Base-by-base conservation (phyloP, 2,797 vertebrate species). In the Chaenodraco wilsoni region DNA sequence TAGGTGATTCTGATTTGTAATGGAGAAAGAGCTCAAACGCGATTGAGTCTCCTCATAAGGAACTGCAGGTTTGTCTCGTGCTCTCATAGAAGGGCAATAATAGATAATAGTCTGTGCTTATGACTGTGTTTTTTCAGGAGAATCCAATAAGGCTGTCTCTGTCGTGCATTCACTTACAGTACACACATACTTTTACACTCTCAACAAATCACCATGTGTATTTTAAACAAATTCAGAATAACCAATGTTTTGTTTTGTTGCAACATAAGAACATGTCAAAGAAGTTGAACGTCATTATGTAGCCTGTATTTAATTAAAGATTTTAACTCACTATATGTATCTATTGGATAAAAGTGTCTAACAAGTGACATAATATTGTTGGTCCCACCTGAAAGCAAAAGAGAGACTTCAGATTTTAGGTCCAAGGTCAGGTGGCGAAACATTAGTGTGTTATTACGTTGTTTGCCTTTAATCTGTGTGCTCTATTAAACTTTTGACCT, bases 131-230 rank as follows among this genome's bases (percentile, higher is more conserved):
- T 76, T 33, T 74, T 79, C 57, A 59, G 57, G 48, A 61, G 68
- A 74, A 65, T 80, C 61, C 63, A 70, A 79, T 72, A 68, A 64
- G 43, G 48, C 68, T 77, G 67, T 13, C 50, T 58, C 46, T 21
- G 0, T 76, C 45, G 67, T n/a, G 19, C 43, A 62, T 31, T 55
- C 56, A 59, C 11, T 23, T 46, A 19, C 19, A 19, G 19, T 19
- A 19, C 19, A 72, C 15, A 59, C 23, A 27, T 5, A 13, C 54
- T 48, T 33, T 19, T 19, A 57, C 15, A 43, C 37, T 50, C 15
- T 31, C 56, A 52, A n/a, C 45, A 7, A 50, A 48, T 59, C 33
- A 49, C 46, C 21, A 37, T 31, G 51, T 5, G 17, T 14, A 46
- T 33, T 13, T n/a, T 12, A 43, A 67, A 65, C 9, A 0, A 59